Percentiles rank a stretch among this genome's conserved stretches.
phyloP scores from a whole-genome alignment of 2,797 vertebrate species.

The Podarcis siculus region DNA sequence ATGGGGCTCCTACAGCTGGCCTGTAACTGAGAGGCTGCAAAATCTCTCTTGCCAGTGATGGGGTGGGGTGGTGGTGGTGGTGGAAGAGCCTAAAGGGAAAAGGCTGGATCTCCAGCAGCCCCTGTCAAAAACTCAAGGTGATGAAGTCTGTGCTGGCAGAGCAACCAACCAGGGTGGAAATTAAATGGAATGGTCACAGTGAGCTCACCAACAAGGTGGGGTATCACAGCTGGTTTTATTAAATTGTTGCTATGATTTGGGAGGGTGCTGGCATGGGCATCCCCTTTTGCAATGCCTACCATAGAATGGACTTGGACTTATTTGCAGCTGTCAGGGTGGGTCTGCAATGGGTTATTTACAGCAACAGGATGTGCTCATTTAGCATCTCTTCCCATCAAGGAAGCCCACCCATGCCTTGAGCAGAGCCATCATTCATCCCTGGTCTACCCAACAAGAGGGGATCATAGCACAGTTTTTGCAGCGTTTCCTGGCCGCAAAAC shows the following conservation, averaged over 20 bases:
- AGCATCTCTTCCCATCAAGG: neutral
- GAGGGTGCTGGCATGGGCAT: neutral
- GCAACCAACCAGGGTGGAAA: rapidly evolving
- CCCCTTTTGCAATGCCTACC: slow-evolving; percentile 22
- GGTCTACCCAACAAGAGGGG: neutral
- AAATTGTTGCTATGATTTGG: too few relatives aligned
- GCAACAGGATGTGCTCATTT: neutral
- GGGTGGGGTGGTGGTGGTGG: neutral
- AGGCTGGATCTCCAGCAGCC: neutral
- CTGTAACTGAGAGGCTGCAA: neutral
- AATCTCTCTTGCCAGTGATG: neutral
- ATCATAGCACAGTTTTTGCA: neutral
- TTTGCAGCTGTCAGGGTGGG: neutral
- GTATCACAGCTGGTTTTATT: neutral
- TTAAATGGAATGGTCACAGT: neutral
- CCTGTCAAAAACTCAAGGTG: rapidly evolving
- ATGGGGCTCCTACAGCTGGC: slow-evolving; percentile 34
- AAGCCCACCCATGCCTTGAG: neutral
- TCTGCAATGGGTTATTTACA: neutral
- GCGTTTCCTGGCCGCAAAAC: neutral
- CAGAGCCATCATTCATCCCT: neutral
- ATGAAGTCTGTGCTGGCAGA: neutral
- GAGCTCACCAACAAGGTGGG: neutral
- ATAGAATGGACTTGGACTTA: rapidly evolving
- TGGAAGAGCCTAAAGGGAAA: rapidly evolving